These are phyloP conservation scores for Smithornis capensis DNA, from an alignment of 2,113 vertebrate genomes.

Conservation along the genomic window DNA sequence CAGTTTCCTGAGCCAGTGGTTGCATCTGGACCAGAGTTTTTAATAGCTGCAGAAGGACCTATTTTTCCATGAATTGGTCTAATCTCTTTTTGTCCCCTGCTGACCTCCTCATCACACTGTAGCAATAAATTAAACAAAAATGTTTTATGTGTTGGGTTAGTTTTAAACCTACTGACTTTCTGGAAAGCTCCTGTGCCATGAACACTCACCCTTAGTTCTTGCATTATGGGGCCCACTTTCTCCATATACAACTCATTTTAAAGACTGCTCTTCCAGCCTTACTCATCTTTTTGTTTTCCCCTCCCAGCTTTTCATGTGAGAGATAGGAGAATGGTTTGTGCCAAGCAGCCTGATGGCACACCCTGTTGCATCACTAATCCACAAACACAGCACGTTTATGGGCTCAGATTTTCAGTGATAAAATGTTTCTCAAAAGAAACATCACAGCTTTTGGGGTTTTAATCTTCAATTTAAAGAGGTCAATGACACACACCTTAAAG, in stretches of 20 bases:
- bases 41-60: constrained; percentile 19
- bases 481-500: background rate
- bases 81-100: background rate
- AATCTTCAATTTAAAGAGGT: background rate
- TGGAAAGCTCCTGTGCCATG: background rate
- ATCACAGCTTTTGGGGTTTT: background rate
- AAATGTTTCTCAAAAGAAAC: constrained; percentile 5
- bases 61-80: constrained; percentile 10
- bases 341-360: background rate
- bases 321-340: background rate
- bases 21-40: background rate
- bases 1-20: background rate
- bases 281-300: background rate
- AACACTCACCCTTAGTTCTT: background rate
- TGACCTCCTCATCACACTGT: background rate
- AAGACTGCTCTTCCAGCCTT: background rate
- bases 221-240: background rate
- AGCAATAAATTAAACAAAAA: background rate
- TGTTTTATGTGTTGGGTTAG: too few species aligned
- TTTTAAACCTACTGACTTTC: background rate
- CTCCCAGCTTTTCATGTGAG: background rate
- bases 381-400: background rate
- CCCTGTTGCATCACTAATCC: constrained; percentile 20
- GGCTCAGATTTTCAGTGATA: background rate
- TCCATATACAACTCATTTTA: background rate